Base-by-base conservation (phyloP, 2,888 invertebrate genomes). In the Seladonia tumulorum region DNA sequence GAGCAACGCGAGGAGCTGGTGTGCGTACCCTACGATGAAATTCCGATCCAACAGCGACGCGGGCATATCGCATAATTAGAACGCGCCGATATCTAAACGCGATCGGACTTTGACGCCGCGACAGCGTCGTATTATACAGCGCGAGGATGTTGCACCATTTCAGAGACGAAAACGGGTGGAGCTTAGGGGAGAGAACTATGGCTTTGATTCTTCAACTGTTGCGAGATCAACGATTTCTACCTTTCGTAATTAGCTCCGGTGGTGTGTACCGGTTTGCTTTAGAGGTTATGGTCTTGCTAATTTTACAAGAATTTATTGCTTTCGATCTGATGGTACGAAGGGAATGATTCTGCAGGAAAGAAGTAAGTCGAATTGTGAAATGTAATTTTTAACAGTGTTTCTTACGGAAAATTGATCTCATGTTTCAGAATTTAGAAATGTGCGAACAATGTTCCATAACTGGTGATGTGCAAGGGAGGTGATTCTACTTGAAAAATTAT, bases 1-100 rank as follows among this genome's bases (percentile, higher is more conserved):
- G 89, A 89, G 88, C 82, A 88, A 73, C 70, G 22, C 39, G 39
- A 68, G 71, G 77, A n/a, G n/a, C n/a, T 66, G 79, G 49, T 74
- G 77, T 22, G 63, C 42, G 81, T 35, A 5, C 68, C 68, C 78
- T n/a, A 57, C 81, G 83, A 83, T 79, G 73, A 82, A 87, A 87
- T 88, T 77, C 81, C 83, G 83, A 88, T 82, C 79, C 63, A 81
- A 66, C 81, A 42, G 22, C 57, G 75, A 68, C 78, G 63, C 60
- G 47, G 75, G 76, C 77, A 68, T 79, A 72, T 81, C 82, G 79
- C 71, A 76, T 68, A 85, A 85, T 88, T 83, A 75, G 83, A 81
- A 76, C 88, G 68, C 80, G 81, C 63, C 29, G 49, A 75, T 63
- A 66, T 77, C 74, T 70, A 49, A 60, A 57, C 45, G 76, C 35